Conservation (phyloP, 2,888 invertebrate genomes). For the Thumatha senex region DNA sequence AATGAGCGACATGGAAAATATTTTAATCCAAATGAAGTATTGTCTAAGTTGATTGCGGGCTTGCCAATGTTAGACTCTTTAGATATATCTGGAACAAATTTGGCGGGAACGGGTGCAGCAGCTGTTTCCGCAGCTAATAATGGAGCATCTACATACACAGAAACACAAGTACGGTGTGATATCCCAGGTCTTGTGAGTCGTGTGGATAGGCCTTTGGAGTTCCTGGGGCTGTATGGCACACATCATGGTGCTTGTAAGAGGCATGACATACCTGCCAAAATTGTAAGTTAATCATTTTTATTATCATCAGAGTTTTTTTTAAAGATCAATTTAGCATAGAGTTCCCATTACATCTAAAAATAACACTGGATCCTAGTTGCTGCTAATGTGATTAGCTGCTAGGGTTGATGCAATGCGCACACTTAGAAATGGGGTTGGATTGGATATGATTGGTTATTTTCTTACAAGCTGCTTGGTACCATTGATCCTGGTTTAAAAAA, state of each 20-base stretch:
- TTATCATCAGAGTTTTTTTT: fast-evolving
- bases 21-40: constrained; percentile 87
- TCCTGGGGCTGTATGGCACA: constrained; percentile 96
- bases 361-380: too few species aligned
- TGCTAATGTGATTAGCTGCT: too few species aligned
- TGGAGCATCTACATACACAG: constrained; percentile 35
- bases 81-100: constrained; percentile 98
- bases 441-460: too few species aligned
- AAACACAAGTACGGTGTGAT: constrained; percentile 83
- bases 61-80: constrained; percentile 91
- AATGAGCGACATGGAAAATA: constrained; percentile 89
- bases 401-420: too few species aligned
- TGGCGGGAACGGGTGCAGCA: constrained; percentile 93
- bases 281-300: constrained; percentile 79
- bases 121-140: constrained; percentile 56
- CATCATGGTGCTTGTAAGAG: constrained; percentile 94
- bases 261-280: constrained; percentile 94
- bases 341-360: neutral
- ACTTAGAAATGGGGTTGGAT: too few species aligned
- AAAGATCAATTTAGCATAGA: neutral
- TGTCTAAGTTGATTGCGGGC: constrained; percentile 88
- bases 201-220: constrained; percentile 91
- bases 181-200: constrained; percentile 94
- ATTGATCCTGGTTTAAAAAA: too few species aligned
- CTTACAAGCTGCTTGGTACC: too few species aligned